A percentile compares a stretch with the other conserved stretches of the same genome.
Conservation (phyloP, 2,797 vertebrate species). For the Potorous gilbertii region DNA sequence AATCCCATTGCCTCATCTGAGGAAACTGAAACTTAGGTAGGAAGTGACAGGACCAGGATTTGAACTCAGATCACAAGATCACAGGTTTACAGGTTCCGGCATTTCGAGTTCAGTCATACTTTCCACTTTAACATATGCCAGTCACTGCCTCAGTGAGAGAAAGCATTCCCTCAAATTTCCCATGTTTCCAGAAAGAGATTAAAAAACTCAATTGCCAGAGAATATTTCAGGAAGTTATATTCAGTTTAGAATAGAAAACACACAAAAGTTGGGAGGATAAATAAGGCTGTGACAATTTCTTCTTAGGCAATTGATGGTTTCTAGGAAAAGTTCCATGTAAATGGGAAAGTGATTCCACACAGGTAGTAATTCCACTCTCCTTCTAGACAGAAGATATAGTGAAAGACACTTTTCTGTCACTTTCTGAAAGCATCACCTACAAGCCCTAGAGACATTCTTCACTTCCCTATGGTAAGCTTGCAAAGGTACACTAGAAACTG, state of each 20-base stretch:
- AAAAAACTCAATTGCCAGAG: slow-evolving; percentile 20
- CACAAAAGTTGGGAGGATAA: neutral
- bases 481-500: neutral
- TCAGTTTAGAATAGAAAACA: neutral
- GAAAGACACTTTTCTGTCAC: slow-evolving; percentile 5
- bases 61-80: neutral
- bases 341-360: neutral
- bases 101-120: neutral
- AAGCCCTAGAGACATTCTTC: slow-evolving; percentile 1
- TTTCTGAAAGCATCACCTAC: slow-evolving; percentile 4
- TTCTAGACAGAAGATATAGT: slow-evolving; percentile 15
- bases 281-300: slow-evolving; percentile 12
- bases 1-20: neutral
- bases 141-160: neutral
- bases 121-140: neutral
- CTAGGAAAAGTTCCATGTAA: neutral
- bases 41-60: neutral
- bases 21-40: too few species aligned
- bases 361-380: slow-evolving; percentile 3
- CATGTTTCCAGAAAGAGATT: neutral
- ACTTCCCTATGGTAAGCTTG: neutral
- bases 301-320: slow-evolving; percentile 19
- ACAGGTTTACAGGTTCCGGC: neutral
- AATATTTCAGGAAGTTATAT: neutral
- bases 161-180: neutral